phyloP scores from a whole-genome alignment of 1,140 invertebrate species.

The Papilio machaon region DNA sequence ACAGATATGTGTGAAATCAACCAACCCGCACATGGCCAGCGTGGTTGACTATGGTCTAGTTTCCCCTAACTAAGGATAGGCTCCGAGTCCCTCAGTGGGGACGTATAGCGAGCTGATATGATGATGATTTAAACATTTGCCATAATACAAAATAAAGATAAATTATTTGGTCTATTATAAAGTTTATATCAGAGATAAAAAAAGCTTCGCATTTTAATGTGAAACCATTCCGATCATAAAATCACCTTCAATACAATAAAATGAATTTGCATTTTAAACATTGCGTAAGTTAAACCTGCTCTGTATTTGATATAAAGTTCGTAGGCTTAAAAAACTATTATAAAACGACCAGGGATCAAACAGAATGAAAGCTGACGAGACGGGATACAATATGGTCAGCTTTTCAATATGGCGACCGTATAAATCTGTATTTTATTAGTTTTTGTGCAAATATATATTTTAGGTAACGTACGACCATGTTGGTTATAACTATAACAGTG shows the following conservation, averaged over 20 bases:
- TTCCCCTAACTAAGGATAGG: no score
- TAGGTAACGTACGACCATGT: not conserved
- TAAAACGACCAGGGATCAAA: constrained; percentile 24
- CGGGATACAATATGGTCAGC: not conserved
- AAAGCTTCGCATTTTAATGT: not conserved
- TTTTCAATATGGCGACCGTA: constrained; percentile 17
- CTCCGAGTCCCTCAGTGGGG: no score
- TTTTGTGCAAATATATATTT: constrained; percentile 16
- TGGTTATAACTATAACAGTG: not conserved
- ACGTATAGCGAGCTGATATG: no score
- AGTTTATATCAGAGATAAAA: not conserved
- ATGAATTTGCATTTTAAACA: constrained; percentile 3
- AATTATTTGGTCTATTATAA: not conserved
- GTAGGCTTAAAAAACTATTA: constrained; percentile 36
- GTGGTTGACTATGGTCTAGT: no score
- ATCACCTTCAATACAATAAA: constrained; percentile 6
- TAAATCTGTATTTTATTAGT: constrained; percentile 20
- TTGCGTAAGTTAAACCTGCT: not conserved
- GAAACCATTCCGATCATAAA: not conserved
- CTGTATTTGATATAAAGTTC: not conserved
- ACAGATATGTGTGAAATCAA: no score
- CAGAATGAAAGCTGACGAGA: constrained; percentile 24
- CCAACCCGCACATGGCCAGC: no score
- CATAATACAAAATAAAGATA: no score
- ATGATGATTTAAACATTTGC: no score